Evolutionary conservation across 2,888 invertebrate species (phyloP).

Genomic region (Lithosia quadra): DNA sequence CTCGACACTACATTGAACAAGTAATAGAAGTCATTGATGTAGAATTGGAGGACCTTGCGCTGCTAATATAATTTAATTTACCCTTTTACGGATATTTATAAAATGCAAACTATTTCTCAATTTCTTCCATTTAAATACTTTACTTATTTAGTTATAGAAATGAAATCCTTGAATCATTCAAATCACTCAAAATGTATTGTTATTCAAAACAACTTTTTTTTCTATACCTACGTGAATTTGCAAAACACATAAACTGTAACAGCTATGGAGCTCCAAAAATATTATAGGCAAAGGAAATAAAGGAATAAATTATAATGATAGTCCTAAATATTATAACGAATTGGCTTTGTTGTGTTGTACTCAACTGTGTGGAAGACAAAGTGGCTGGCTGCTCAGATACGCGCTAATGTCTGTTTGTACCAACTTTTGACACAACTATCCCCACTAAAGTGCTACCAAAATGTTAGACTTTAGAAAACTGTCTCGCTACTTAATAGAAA

Average conservation of each 20-base stretch:
- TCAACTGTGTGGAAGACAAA: slow-evolving; percentile 43
- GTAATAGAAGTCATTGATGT: too few species aligned
- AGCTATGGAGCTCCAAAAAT: neutral
- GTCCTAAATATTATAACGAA: slow-evolving; percentile 8
- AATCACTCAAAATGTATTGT: neutral
- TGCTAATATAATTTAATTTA: too few species aligned
- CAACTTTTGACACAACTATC: slow-evolving; percentile 43
- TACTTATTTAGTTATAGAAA: neutral
- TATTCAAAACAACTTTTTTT: neutral
- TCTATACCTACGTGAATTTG: neutral
- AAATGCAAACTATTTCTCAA: too few species aligned
- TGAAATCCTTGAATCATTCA: neutral
- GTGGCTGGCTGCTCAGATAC: slow-evolving; percentile 47
- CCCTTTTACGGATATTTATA: too few species aligned
- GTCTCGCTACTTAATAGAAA: neutral
- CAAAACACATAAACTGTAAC: neutral
- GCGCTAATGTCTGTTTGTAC: slow-evolving; percentile 55
- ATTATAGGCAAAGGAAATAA: neutral
- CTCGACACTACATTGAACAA: too few species aligned
- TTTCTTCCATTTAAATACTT: too few species aligned
- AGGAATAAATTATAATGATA: slow-evolving; percentile 1
- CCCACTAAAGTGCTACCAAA: slow-evolving; percentile 7
- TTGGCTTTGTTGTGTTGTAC: slow-evolving; percentile 13
- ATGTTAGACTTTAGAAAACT: slow-evolving; percentile 7
- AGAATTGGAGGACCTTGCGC: too few species aligned